These are phyloP conservation scores for Anorthoa munda DNA, from an alignment of 2,888 invertebrate species.

Conservation along the genomic window DNA sequence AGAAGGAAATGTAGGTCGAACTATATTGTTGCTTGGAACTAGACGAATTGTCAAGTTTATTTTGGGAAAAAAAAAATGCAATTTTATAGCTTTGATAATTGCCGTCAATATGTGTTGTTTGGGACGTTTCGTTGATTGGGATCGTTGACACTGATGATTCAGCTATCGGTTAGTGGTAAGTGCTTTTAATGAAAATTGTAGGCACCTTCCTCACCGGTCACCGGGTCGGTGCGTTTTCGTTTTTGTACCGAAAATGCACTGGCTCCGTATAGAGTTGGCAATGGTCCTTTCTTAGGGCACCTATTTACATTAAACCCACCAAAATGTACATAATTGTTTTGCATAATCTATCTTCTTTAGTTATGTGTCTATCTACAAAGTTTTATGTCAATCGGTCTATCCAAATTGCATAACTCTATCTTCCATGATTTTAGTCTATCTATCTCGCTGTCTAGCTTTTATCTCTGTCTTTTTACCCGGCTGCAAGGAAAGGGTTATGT, in stretches of 20 bases:
- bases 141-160: slow-evolving; percentile 23
- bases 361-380: neutral
- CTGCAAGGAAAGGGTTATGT: too few relatives aligned
- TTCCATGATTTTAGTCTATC: neutral
- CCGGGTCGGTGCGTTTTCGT: too few relatives aligned
- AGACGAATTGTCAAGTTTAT: slow-evolving; percentile 37
- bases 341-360: neutral
- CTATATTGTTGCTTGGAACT: slow-evolving; percentile 40
- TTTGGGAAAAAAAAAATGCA: slow-evolving; percentile 57
- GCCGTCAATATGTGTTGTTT: slow-evolving; percentile 2
- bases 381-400: neutral
- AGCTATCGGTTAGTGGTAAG: neutral
- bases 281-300: neutral
- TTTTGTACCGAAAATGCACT: too few relatives aligned
- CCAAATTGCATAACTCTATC: neutral
- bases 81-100: slow-evolving; percentile 30
- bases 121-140: slow-evolving; percentile 27
- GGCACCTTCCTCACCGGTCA: too few relatives aligned
- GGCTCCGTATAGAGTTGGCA: neutral
- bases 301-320: neutral
- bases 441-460: too few relatives aligned
- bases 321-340: neutral
- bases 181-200: slow-evolving; percentile 13
- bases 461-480: too few relatives aligned
- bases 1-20: slow-evolving; percentile 60